Conservation (phyloP, 2,888 invertebrate species). For the Branchipolynoe longqiensis region DNA sequence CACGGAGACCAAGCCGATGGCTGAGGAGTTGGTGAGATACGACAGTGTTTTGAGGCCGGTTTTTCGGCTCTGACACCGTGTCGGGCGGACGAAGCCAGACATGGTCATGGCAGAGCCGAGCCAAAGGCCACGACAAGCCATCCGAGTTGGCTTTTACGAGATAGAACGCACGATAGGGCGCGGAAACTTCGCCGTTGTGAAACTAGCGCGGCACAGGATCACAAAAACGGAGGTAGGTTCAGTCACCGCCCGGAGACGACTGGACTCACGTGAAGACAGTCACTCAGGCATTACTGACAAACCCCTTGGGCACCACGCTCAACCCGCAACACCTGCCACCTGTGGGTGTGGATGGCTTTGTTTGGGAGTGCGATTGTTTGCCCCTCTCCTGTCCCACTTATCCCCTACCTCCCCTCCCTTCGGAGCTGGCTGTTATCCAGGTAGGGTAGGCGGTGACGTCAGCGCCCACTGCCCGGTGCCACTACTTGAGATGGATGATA, state of each 20-base stretch:
- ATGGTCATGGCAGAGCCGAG: slow-evolving; percentile 61
- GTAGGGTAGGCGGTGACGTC: background rate
- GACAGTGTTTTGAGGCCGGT: background rate
- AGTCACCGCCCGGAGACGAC: background rate
- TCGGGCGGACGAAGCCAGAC: slow-evolving; percentile 4
- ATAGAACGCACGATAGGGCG: slow-evolving; percentile 98
- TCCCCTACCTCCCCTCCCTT: no score
- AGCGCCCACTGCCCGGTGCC: background rate
- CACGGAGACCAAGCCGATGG: slow-evolving; percentile 27
- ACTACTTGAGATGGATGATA: background rate
- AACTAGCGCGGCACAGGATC: slow-evolving; percentile 98
- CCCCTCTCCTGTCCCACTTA: no score
- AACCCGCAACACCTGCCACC: no score
- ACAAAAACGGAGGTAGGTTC: slow-evolving; percentile 97
- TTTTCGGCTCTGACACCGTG: slow-evolving; percentile 17
- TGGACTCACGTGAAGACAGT: background rate
- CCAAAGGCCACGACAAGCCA: slow-evolving; percentile 64
- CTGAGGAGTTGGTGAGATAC: background rate
- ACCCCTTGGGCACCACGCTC: no score
- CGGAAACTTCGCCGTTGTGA: slow-evolving; percentile 99
- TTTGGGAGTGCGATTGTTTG: no score
- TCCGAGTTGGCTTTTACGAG: slow-evolving; percentile 95
- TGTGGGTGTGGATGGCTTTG: no score
- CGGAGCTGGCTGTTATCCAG: no score
- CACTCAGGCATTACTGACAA: no score